phyloP scores from a whole-genome alignment of 2,797 vertebrate species.

The Dallia pectoralis region DNA sequence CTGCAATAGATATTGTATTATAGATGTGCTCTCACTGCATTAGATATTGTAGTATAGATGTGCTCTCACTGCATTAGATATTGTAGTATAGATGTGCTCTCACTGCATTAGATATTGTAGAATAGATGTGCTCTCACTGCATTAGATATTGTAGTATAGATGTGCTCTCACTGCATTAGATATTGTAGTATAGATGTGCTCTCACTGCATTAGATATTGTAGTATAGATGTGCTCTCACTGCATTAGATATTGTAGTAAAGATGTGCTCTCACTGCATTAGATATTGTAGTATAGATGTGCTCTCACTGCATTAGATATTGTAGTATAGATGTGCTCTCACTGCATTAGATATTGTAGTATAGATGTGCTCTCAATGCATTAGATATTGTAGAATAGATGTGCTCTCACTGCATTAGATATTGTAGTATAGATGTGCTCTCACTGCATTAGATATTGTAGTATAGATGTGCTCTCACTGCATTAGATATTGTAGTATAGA shows the following conservation, averaged over 20 bases:
- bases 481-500: slow-evolving; percentile 23
- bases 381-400: slow-evolving; percentile 22
- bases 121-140: slow-evolving; percentile 12
- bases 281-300: slow-evolving; percentile 15
- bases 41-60: slow-evolving; percentile 22
- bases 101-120: slow-evolving; percentile 26
- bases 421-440: slow-evolving; percentile 14
- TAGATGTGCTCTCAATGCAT: slow-evolving; percentile 13
- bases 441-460: slow-evolving; percentile 26
- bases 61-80: slow-evolving; percentile 22
- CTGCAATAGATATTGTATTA: slow-evolving; percentile 25
- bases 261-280: slow-evolving; percentile 20
- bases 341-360: slow-evolving; percentile 26
- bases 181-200: slow-evolving; percentile 12
- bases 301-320: slow-evolving; percentile 24
- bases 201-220: slow-evolving; percentile 27
- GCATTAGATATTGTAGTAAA: slow-evolving; percentile 23
- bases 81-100: slow-evolving; percentile 14
- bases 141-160: slow-evolving; percentile 23
- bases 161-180: slow-evolving; percentile 21
- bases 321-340: slow-evolving; percentile 14
- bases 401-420: slow-evolving; percentile 22
- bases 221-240: slow-evolving; percentile 14
- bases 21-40: slow-evolving; percentile 13
- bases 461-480: slow-evolving; percentile 12